Percentiles rank a stretch among this genome's conserved stretches.
Conservation (phyloP, 2,113 vertebrate species). For the Spermophilus dauricus region DNA sequence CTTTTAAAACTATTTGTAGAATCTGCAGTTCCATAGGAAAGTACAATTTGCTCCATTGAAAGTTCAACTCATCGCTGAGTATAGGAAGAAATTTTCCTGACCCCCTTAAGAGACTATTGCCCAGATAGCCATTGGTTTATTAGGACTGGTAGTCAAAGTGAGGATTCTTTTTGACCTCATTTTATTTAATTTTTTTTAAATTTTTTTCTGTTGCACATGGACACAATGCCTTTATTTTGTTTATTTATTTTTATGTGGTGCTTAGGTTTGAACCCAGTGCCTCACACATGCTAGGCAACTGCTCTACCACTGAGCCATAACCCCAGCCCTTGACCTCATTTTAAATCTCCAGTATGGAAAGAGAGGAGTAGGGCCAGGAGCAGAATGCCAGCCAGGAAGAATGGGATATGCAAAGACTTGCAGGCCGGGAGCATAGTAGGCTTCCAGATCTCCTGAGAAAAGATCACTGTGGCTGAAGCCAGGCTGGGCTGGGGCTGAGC, state of each 20-base stretch:
- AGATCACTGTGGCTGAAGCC: background rate
- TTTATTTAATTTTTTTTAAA: no score
- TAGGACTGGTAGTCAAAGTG: background rate
- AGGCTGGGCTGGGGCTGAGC: background rate
- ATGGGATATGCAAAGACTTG: background rate
- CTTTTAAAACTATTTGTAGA: background rate
- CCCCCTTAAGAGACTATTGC: constrained; percentile 1
- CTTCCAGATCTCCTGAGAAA: background rate
- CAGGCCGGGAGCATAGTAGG: background rate
- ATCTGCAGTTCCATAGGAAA: background rate
- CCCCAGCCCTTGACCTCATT: background rate
- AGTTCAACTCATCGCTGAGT: background rate
- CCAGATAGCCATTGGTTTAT: background rate
- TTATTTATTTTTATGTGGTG: no score
- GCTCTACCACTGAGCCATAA: no score
- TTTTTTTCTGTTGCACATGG: no score
- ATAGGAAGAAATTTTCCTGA: background rate
- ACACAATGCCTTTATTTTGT: no score
- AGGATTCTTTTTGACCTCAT: background rate
- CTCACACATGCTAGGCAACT: no score
- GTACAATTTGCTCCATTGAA: background rate
- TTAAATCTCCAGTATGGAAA: background rate
- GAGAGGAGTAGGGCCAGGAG: background rate
- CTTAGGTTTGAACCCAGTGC: no score
- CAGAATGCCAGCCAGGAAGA: background rate